Base-by-base conservation (phyloP, 2,113 vertebrate species). In the Gracilinanus agilis region DNA sequence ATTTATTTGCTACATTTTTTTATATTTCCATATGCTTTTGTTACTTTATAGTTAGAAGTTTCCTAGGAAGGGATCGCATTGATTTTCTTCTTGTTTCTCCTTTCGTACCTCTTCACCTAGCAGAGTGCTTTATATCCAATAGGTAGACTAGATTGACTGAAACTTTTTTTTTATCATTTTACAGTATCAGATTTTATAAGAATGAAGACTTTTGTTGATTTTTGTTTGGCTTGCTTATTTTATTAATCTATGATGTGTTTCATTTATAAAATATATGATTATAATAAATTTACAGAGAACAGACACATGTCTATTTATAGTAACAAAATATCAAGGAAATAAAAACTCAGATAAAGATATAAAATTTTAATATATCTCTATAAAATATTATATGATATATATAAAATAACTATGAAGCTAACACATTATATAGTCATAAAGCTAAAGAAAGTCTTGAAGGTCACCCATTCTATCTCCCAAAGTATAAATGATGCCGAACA, bases 311-410 rank as follows among this genome's bases (percentile, higher is more conserved):
- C 11, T 90, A 55, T 27, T 54, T 89, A 40, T n/a, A 94, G 27
- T 53, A 44, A 67, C 3, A 90, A 94, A 58, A 40, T 83, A 75
- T 54, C 40, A 88, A 55, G 89, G 19, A 94, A 25, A 21, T 1
- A 53, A 92, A 67, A 94, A 40, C 1, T 55, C 7, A 91, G 49
- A 88, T 56, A 83, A 89, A 58, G 54, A 40, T 58, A 8, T 90
- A 90, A 95, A 92, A 90, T 25, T 16, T 93, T 91, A n/a, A 53
- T 54, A 75, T 53, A 27, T 54, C 3, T 89, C 94, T 13, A 44
- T 19, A 92, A 94, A 96, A 44, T 21, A 0, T 13, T 58, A 40
- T 91, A 7, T 83, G 24, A 67, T n/a, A 16, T 67, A 67, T 44
- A 29, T 34, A 90, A 40, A 54, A 54, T 67, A n/a, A 94, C 3